Evolutionary conservation across 2,888 invertebrate genomes (phyloP).

Genomic region (Microplitis deprimator): DNA sequence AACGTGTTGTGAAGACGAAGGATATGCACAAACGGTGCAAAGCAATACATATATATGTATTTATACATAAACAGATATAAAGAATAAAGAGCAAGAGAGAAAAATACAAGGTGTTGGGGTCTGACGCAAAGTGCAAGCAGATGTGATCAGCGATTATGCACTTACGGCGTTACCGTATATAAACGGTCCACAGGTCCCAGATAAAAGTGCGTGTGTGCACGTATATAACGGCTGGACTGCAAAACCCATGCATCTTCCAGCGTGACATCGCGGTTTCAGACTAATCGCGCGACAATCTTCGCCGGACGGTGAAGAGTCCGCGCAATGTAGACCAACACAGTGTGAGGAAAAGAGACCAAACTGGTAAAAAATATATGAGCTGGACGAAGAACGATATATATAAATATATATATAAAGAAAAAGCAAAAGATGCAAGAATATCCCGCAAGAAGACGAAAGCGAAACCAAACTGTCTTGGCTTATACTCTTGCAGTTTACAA

Average conservation of each 20-base stretch:
- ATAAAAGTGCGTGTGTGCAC: constrained; percentile 50
- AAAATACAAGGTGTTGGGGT: constrained; percentile 64
- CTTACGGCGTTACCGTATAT: constrained; percentile 70
- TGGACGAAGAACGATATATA: constrained; percentile 26
- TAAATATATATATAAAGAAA: constrained; percentile 12
- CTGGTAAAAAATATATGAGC: constrained; percentile 16
- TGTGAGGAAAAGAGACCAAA: constrained; percentile 34
- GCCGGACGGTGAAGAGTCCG: constrained; percentile 55
- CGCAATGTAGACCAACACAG: constrained; percentile 48
- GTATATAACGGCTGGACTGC: constrained; percentile 57
- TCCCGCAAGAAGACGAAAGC: constrained; percentile 32
- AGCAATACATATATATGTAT: background rate
- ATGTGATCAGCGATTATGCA: constrained; percentile 71
- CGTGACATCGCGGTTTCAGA: constrained; percentile 68
- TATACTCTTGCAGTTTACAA: constrained; percentile 30
- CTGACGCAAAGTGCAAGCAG: constrained; percentile 70
- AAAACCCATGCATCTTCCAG: constrained; percentile 69
- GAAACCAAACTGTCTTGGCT: constrained; percentile 41
- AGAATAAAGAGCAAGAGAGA: constrained; percentile 45
- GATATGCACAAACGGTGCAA: constrained; percentile 4
- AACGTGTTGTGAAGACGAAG: constrained; percentile 20
- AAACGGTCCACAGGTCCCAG: constrained; percentile 49
- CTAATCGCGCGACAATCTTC: constrained; percentile 72
- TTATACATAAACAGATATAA: constrained; percentile 46
- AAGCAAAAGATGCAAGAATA: constrained; percentile 19